Evolutionary conservation across 2,888 invertebrate species (phyloP), one percentile per base, ranked within the genome.

Genomic region (Temnothorax unifasciatus): DNA sequence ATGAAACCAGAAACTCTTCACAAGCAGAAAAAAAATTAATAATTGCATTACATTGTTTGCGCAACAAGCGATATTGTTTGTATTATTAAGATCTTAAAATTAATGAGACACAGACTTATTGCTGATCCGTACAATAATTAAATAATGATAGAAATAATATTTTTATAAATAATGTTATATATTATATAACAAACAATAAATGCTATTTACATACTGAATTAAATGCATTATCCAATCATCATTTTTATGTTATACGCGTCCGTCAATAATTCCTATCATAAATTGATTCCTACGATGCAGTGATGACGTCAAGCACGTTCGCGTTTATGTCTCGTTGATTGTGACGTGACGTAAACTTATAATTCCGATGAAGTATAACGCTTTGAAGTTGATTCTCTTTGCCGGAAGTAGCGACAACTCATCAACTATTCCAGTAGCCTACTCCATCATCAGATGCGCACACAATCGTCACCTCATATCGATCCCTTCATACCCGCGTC

Each of bases 221-320:
- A 18, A 18, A 2, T 41, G 6, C 15, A 6, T 69, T 79, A 54
- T n/a, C 3, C 25, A 52, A 54, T 71, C 15, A 44, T 71, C 5
- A 25, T n/a, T 66, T 13, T 44, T 66, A 54, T 64, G 21, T 50
- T 18, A 15, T 3, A n/a, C 18, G 9, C 21, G 2, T 64, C 50
- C 21, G 18, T 25, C 47, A n/a, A 21, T 79, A 59, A 47, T 34
- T 34, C 5, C 34, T 6, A 34, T 6, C 6, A 34, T 34, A 34
- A 34, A 34, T 47, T 13, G 38, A 34, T 21, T 50, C 0, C 34
- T 47, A 79, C n/a, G 34, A 59, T 18, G 57, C 69, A 68, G 11
- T 79, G 79, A 81, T 79, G 79, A 81, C 73, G 79, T 81, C 73
- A 81, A 38, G 9, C 44, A 29, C 13, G 47, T 59, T 47, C 47